These are phyloP conservation scores for Anarhynchus alexandrinus DNA, from an alignment of 2,113 vertebrate species.

Conservation along the genomic window DNA sequence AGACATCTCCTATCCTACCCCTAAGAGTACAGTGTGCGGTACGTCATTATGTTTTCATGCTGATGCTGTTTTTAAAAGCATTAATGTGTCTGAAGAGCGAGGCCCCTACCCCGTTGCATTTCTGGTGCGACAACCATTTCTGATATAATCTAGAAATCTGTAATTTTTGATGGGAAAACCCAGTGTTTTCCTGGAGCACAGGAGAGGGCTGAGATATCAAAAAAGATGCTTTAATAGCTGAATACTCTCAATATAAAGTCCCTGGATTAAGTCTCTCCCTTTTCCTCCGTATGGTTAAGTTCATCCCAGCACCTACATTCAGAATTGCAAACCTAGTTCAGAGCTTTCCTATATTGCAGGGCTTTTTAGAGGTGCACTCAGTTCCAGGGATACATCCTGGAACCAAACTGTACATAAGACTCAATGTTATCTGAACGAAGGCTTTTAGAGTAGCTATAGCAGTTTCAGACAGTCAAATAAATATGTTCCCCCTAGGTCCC, in stretches of 20 bases:
- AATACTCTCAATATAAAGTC: neutral
- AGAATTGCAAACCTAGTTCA: neutral
- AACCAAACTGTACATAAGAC: neutral
- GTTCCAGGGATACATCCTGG: neutral
- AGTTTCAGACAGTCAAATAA: conserved; percentile 9
- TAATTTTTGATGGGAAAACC: neutral
- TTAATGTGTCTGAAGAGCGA: neutral
- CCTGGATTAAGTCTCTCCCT: neutral
- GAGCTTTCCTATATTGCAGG: neutral
- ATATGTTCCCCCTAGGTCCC: neutral
- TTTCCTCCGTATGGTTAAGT: neutral
- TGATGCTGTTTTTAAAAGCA: neutral
- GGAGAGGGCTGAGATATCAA: neutral
- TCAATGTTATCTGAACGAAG: neutral
- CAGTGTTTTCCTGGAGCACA: neutral
- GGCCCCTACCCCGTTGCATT: neutral
- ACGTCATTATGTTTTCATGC: neutral
- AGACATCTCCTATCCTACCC: neutral
- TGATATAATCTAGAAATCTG: neutral
- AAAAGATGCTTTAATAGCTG: neutral
- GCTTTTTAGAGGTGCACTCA: neutral
- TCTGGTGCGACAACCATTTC: neutral
- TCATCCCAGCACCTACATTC: neutral
- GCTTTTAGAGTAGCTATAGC: neutral
- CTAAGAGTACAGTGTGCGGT: neutral